Evolutionary conservation across 1,140 invertebrate genomes (phyloP).

Genomic region (Leguminivora glycinivorella): DNA sequence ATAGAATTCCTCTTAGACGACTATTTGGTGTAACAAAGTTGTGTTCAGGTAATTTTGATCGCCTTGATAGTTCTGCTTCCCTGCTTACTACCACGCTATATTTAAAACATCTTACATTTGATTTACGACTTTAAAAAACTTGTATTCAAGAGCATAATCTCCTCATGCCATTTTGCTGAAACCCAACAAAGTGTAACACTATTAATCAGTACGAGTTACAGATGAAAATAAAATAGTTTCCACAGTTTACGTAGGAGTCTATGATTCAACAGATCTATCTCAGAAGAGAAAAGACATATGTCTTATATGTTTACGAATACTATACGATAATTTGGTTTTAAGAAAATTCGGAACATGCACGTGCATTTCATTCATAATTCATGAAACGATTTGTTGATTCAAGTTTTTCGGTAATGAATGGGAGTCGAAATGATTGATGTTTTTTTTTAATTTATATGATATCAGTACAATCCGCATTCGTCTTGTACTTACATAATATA

Average conservation of each 20-base stretch:
- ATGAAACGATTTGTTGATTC: background rate
- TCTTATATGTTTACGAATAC: background rate
- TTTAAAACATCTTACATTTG: background rate
- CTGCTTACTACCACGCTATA: too few relatives aligned
- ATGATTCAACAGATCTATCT: background rate
- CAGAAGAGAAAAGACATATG: background rate
- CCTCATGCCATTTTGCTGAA: background rate
- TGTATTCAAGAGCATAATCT: background rate
- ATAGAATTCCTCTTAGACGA: too few relatives aligned
- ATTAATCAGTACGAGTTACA: background rate
- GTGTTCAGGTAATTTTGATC: background rate
- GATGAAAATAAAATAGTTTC: background rate
- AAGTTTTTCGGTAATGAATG: background rate
- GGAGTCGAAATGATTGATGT: background rate
- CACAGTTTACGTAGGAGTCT: background rate
- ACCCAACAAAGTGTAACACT: background rate
- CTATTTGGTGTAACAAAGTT: too few relatives aligned
- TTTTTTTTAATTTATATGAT: background rate
- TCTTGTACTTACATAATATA: too few relatives aligned
- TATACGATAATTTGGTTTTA: background rate
- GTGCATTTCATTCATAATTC: constrained; percentile 12
- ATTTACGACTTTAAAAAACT: background rate
- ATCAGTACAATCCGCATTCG: too few relatives aligned
- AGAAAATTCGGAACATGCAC: background rate
- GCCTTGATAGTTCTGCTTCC: background rate